Conservation (phyloP, 2,888 invertebrate species). For the Brachypalpus laphriformis region DNA sequence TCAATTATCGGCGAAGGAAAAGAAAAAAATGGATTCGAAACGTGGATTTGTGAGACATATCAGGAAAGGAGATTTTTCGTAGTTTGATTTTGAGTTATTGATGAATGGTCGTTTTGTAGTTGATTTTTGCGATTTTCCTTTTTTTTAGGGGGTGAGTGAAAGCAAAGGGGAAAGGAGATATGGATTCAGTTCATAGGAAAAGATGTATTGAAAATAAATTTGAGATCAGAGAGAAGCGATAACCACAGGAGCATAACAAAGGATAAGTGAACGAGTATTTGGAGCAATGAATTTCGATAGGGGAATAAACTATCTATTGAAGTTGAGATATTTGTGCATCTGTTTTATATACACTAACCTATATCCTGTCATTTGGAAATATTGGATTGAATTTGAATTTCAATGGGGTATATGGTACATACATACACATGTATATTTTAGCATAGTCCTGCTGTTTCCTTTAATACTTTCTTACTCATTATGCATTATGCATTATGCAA, state of each 20-base stretch:
- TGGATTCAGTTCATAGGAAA: not conserved
- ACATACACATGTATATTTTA: too few species aligned
- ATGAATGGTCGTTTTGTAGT: slow-evolving; percentile 47
- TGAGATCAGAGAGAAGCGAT: not conserved
- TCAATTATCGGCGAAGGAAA: slow-evolving; percentile 46
- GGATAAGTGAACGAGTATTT: not conserved
- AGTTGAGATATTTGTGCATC: not conserved
- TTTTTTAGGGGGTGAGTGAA: too few species aligned
- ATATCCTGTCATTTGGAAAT: too few species aligned
- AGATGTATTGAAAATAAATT: not conserved
- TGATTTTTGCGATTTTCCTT: slow-evolving; percentile 32
- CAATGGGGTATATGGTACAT: too few species aligned
- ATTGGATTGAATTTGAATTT: too few species aligned
- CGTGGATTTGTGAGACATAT: slow-evolving; percentile 16
- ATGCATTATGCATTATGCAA: too few species aligned
- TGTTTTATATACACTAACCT: not conserved
- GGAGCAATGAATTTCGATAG: not conserved
- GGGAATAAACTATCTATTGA: not conserved
- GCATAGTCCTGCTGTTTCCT: too few species aligned
- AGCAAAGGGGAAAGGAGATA: not conserved
- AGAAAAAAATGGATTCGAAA: not conserved
- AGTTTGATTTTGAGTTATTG: slow-evolving; percentile 69
- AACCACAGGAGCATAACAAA: not conserved
- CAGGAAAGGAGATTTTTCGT: slow-evolving; percentile 42
- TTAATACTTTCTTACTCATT: too few species aligned